These are phyloP conservation scores for Ophraella communa DNA, from an alignment of 2,888 invertebrate genomes.

Conservation along the genomic window DNA sequence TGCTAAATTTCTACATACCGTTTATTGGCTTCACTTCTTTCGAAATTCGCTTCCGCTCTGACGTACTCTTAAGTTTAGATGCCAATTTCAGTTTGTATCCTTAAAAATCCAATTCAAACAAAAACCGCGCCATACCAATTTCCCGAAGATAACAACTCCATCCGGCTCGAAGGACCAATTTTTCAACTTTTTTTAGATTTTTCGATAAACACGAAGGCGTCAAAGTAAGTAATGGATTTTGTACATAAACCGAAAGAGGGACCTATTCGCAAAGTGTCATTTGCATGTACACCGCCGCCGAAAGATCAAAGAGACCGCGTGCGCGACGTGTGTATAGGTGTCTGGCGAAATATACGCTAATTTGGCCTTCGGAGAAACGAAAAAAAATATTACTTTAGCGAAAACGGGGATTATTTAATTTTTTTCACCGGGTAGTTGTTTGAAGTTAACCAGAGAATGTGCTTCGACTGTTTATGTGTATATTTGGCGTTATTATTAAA, in stretches of 20 bases:
- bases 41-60: neutral
- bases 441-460: neutral
- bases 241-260: constrained; percentile 30
- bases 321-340: no score
- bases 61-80: neutral
- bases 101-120: constrained; percentile 3
- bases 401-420: constrained; percentile 14
- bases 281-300: constrained; percentile 32
- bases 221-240: constrained; percentile 19
- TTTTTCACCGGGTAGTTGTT: neutral
- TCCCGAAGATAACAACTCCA: neutral
- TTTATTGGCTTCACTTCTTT: no score
- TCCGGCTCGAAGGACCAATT: constrained; percentile 16
- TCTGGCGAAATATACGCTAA: constrained; percentile 30
- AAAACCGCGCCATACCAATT: constrained; percentile 2
- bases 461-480: neutral
- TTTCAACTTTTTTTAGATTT: constrained; percentile 10
- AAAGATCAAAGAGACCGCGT: constrained; percentile 36
- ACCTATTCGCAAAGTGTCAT: constrained; percentile 36
- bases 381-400: constrained; percentile 26
- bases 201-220: constrained; percentile 10
- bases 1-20: no score
- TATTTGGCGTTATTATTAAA: neutral
- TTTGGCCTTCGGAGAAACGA: constrained; percentile 21
- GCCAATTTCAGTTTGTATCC: neutral